These are phyloP conservation scores for Leptarthrus brevirostris DNA, from an alignment of 2,888 invertebrate genomes.

Conservation along the genomic window DNA sequence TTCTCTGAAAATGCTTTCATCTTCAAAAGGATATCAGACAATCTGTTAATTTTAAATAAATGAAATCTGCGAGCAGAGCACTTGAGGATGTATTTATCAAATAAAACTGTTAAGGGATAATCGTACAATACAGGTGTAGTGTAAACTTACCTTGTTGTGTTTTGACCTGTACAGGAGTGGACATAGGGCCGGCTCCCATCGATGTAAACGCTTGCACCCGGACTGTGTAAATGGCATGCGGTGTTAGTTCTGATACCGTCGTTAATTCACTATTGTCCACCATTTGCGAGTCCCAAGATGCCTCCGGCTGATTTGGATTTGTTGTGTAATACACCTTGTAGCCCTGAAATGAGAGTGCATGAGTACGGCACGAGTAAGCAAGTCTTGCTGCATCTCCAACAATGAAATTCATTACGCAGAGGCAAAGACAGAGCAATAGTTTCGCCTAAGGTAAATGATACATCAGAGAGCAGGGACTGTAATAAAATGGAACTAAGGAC, in stretches of 20 bases:
- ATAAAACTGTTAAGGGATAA: constrained; percentile 17
- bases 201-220: constrained; percentile 93
- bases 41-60: too few relatives aligned
- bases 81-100: constrained; percentile 20
- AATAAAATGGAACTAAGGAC: constrained; percentile 11
- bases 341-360: constrained; percentile 73
- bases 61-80: constrained; percentile 14
- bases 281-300: constrained; percentile 92
- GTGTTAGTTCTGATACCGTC: constrained; percentile 90
- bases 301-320: constrained; percentile 85
- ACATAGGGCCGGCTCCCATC: constrained; percentile 94
- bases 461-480: constrained; percentile 4
- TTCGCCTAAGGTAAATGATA: too few relatives aligned
- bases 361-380: background rate
- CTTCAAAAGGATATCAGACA: constrained; percentile 7
- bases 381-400: background rate
- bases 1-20: background rate
- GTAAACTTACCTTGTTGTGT: constrained; percentile 86
- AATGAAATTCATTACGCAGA: constrained; percentile 26
- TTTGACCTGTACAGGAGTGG: constrained; percentile 96
- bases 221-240: constrained; percentile 94
- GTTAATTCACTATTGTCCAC: constrained; percentile 94
- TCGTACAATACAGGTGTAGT: background rate
- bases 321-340: constrained; percentile 98
- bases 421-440: background rate